These are phyloP conservation scores for Cephus nigrinus DNA, from an alignment of 2,888 invertebrate genomes.

Conservation along the genomic window DNA sequence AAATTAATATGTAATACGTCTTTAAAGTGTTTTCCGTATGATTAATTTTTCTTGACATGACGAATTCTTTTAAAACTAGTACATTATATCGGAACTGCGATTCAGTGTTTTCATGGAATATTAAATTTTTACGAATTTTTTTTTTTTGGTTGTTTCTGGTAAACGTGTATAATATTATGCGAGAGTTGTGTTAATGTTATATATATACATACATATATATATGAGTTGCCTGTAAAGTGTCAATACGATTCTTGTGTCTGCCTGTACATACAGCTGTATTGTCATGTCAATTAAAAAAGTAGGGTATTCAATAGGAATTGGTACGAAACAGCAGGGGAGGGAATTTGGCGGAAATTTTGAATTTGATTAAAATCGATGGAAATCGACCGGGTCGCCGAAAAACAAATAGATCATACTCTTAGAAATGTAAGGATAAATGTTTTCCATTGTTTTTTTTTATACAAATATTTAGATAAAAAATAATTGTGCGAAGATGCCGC, in stretches of 20 bases:
- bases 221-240: not conserved
- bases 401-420: slow-evolving; percentile 31
- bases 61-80: not conserved
- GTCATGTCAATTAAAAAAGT: not conserved
- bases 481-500: slow-evolving; percentile 32
- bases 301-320: no score
- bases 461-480: slow-evolving; percentile 26
- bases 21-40: not conserved
- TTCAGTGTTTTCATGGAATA: not conserved
- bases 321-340: not conserved
- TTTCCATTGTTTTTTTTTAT: slow-evolving; percentile 30
- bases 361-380: not conserved
- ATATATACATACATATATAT: not conserved
- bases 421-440: slow-evolving; percentile 35
- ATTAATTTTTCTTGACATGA: not conserved
- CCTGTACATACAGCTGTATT: not conserved
- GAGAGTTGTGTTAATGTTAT: not conserved
- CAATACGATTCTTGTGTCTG: not conserved
- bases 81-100: not conserved
- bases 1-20: not conserved
- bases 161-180: not conserved
- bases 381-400: slow-evolving; percentile 3
- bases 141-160: not conserved
- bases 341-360: not conserved
- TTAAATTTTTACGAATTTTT: not conserved